Evolutionary conservation across 2,113 vertebrate genomes (phyloP).

Genomic region (Polyodon spathula): DNA sequence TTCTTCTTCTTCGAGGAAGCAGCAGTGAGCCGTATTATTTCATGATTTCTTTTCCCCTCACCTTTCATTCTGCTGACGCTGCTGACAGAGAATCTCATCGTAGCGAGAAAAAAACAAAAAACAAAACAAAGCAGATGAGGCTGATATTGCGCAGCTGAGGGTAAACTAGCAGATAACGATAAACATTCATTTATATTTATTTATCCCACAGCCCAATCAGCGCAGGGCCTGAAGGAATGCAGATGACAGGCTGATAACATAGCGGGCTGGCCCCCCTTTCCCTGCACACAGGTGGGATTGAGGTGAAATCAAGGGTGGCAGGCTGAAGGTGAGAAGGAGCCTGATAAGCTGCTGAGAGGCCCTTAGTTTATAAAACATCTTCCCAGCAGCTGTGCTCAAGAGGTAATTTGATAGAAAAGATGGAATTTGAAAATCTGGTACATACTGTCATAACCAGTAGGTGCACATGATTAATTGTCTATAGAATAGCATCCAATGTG

Average conservation of each 20-base stretch:
- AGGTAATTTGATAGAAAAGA: background rate
- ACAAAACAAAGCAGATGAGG: slow-evolving; percentile 27
- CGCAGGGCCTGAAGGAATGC: too few relatives aligned
- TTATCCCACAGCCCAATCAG: background rate
- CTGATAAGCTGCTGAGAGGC: slow-evolving; percentile 47
- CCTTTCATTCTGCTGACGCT: slow-evolving; percentile 12
- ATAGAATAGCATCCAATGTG: too few relatives aligned
- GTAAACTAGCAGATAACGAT: slow-evolving; percentile 34
- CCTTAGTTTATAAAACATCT: slow-evolving; percentile 57
- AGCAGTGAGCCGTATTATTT: slow-evolving; percentile 6
- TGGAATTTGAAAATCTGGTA: slow-evolving; percentile 24
- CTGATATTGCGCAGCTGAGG: slow-evolving; percentile 26
- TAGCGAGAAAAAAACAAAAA: slow-evolving; percentile 17
- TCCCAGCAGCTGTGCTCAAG: slow-evolving; percentile 44
- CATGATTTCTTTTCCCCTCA: background rate
- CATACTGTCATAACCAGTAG: slow-evolving; percentile 22
- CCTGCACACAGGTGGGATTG: slow-evolving; percentile 8
- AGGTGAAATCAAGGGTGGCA: slow-evolving; percentile 41
- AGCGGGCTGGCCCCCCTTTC: slow-evolving; percentile 7
- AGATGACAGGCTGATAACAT: too few relatives aligned
- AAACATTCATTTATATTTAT: slow-evolving; percentile 24
- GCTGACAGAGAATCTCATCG: slow-evolving; percentile 21
- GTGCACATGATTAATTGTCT: slow-evolving; percentile 32
- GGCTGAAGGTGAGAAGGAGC: slow-evolving; percentile 15
- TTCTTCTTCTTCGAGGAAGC: background rate